Conservation (phyloP, 2,113 vertebrate genomes). For the Gallinago undulata region DNA sequence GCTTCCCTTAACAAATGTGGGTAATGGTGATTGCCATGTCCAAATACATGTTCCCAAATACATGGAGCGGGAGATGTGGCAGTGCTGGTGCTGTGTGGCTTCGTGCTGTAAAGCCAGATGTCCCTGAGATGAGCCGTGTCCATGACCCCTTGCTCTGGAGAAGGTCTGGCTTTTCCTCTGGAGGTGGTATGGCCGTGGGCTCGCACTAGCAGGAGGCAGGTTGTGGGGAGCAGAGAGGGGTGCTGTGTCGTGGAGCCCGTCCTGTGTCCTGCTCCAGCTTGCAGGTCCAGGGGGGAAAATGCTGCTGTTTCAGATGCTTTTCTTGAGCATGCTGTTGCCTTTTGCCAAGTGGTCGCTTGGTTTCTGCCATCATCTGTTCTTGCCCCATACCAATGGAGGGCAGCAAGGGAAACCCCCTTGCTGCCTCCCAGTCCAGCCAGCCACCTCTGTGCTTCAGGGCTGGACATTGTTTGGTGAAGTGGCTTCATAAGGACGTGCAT, state of each 20-base stretch:
- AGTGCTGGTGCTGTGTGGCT: background rate
- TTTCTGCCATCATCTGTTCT: background rate
- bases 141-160: accelerated
- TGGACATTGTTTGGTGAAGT: background rate
- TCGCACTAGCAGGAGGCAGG: accelerated
- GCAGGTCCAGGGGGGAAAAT: accelerated
- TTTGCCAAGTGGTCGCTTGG: background rate
- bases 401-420: background rate
- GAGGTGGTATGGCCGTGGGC: background rate
- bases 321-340: background rate
- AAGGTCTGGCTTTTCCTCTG: background rate
- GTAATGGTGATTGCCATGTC: accelerated
- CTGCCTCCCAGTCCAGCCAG: too few relatives aligned
- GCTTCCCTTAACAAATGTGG: background rate
- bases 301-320: background rate
- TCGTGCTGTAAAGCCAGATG: accelerated
- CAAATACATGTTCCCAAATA: background rate
- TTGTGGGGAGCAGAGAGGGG: background rate
- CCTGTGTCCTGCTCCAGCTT: accelerated
- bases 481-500: background rate
- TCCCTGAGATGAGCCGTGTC: background rate
- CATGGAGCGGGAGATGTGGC: accelerated
- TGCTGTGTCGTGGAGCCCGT: accelerated
- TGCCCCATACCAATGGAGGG: background rate
- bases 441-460: background rate